phyloP scores from a whole-genome alignment of 1,140 invertebrate genomes.

The Oryctes rhinoceros region DNA sequence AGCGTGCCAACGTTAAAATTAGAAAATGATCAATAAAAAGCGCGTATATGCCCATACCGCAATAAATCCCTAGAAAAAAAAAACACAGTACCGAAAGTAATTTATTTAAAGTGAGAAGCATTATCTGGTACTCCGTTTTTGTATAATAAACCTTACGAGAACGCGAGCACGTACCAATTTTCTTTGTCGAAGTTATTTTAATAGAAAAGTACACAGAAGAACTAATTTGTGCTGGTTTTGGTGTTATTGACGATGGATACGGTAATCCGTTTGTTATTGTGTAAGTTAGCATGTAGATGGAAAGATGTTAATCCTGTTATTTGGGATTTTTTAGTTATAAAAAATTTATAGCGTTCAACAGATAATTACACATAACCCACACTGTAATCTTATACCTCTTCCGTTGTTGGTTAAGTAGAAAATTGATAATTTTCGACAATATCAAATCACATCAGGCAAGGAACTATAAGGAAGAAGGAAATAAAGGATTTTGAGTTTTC shows the following conservation, averaged over 20 bases:
- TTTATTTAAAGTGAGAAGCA: slow-evolving; percentile 26
- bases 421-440: too few species aligned
- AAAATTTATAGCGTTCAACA: too few species aligned
- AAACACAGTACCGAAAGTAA: slow-evolving; percentile 3
- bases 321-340: too few species aligned
- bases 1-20: slow-evolving; percentile 1
- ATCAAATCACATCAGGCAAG: too few species aligned
- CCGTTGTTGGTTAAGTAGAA: too few species aligned
- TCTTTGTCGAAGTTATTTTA: not conserved
- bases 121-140: slow-evolving; percentile 1
- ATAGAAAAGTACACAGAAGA: not conserved
- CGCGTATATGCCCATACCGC: not conserved
- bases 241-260: not conserved
- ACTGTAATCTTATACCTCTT: too few species aligned
- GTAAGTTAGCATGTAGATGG: not conserved
- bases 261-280: not conserved
- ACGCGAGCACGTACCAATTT: slow-evolving; percentile 14
- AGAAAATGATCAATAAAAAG: slow-evolving; percentile 20
- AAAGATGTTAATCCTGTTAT: too few species aligned
- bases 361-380: too few species aligned
- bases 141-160: not conserved
- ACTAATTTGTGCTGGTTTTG: slow-evolving; percentile 2
- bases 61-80: not conserved
- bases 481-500: too few species aligned
- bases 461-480: too few species aligned